Base-by-base conservation (phyloP, 2,888 invertebrate genomes). In the Pheosia gnoma region DNA sequence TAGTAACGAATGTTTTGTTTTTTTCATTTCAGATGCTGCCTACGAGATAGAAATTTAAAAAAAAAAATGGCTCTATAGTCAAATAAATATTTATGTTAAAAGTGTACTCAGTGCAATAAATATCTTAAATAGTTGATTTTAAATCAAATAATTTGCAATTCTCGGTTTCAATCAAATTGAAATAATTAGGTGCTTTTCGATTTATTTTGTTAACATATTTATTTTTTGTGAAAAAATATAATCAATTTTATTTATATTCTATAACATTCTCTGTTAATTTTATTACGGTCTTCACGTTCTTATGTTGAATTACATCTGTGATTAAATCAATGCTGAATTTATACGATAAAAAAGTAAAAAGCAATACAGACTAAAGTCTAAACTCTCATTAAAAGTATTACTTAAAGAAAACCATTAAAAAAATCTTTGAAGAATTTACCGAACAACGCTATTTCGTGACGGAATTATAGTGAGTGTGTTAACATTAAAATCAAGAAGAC, bases 101-200 rank as follows among this genome's bases (percentile, higher is more conserved):
- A 72, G 74, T 69, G 81, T 85, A 86, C 81, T 65, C 78, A 87
- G 88, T 88, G 88, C 88, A 89, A 89, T 89, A 83, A n/a, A 57
- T 71, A 75, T 75, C 69, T 67, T 62, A 59, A 71, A 70, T 71
- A 63, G 66, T 69, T 67, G 72, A 78, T 80, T 75, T 65, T 66
- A 80, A 82, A 74, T 77, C 68, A 75, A 74, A 70, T 74, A 75
- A 70, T 60, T 55, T 55, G 13, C 13, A 7, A 66, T 66, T 77
- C 79, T 79, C 77, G 76, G 75, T 75, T 80, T 79, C 78, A 81
- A 84, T 79, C 69, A 70, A 75, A 81, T 78, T 72, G 74, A 70
- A 71, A 39, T 67, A 63, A 10, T 53, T 52, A 36, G 71, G 70
- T 76, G 74, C 67, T 69, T 61, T 67, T 25, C 25, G 25, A 25